Evolutionary conservation across 2,797 vertebrate species (phyloP).

Genomic region (Oceanodroma leucorhoa): DNA sequence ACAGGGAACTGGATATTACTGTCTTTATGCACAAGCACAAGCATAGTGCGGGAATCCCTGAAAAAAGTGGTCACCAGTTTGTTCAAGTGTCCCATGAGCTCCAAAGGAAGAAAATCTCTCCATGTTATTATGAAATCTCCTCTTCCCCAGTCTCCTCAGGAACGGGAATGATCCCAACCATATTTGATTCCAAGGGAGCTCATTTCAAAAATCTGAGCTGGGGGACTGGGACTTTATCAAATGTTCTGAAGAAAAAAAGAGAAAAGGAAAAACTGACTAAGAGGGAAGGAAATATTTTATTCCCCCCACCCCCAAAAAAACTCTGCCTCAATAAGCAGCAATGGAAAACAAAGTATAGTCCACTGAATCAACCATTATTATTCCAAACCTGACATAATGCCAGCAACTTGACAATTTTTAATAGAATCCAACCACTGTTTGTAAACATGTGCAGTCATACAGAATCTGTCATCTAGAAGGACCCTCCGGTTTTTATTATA

Average conservation of each 20-base stretch:
- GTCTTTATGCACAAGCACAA: background rate
- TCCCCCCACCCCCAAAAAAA: fast-evolving
- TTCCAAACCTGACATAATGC: background rate
- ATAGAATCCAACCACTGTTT: background rate
- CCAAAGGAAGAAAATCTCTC: background rate
- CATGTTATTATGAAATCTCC: background rate
- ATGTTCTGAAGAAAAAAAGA: background rate
- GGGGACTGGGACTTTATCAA: background rate
- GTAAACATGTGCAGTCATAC: background rate
- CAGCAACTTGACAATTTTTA: background rate
- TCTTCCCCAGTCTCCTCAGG: background rate
- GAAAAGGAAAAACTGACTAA: background rate
- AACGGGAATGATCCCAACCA: background rate
- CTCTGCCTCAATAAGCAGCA: background rate
- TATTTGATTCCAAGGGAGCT: background rate
- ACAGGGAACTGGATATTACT: background rate
- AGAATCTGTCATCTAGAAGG: background rate
- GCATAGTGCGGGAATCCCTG: too few relatives aligned
- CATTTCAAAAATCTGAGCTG: background rate
- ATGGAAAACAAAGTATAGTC: background rate
- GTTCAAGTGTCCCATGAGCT: background rate
- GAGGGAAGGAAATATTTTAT: background rate
- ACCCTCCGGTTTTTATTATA: background rate
- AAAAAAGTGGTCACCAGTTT: background rate
- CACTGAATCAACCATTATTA: background rate